Conservation (phyloP, 1,140 invertebrate genomes). For the Leptoteleia sp. region DNA sequence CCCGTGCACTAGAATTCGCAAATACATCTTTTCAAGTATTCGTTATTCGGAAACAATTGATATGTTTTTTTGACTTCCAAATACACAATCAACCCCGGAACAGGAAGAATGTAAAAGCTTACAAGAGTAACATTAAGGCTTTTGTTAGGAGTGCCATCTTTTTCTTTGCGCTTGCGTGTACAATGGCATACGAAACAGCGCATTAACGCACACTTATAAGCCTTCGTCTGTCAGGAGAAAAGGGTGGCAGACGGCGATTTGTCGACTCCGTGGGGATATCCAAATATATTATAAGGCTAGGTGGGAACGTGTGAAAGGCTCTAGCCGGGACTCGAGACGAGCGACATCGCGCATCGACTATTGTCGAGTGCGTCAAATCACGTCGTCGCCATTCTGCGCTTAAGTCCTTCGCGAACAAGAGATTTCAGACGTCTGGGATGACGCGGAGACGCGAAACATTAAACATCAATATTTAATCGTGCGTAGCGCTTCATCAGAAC, state of each 20-base stretch:
- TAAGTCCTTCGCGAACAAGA: constrained; percentile 66
- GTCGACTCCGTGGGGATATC: constrained; percentile 67
- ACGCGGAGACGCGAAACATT: constrained; percentile 43
- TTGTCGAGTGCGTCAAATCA: constrained; percentile 69
- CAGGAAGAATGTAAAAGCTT: too few species aligned
- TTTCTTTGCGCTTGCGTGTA: constrained; percentile 48
- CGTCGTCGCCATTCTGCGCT: constrained; percentile 62
- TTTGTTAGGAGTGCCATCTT: constrained; percentile 38
- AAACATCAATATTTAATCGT: constrained; percentile 63
- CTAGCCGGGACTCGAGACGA: constrained; percentile 56
- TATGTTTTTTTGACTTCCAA: too few species aligned
- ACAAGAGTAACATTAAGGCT: constrained; percentile 29
- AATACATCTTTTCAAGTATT: too few species aligned
- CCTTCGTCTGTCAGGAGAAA: constrained; percentile 47
- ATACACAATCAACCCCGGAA: too few species aligned
- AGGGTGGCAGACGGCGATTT: constrained; percentile 62
- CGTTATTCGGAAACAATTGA: too few species aligned
- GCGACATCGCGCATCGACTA: constrained; percentile 65
- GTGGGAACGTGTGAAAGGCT: constrained; percentile 63
- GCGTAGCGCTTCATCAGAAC: constrained; percentile 10
- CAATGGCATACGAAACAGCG: constrained; percentile 56
- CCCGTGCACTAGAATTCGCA: too few species aligned
- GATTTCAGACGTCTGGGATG: constrained; percentile 61
- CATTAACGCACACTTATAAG: constrained; percentile 67
- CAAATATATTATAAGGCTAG: constrained; percentile 69